Conservation (phyloP, 1,140 invertebrate genomes). For the Macrobrachium rosenbergii region DNA sequence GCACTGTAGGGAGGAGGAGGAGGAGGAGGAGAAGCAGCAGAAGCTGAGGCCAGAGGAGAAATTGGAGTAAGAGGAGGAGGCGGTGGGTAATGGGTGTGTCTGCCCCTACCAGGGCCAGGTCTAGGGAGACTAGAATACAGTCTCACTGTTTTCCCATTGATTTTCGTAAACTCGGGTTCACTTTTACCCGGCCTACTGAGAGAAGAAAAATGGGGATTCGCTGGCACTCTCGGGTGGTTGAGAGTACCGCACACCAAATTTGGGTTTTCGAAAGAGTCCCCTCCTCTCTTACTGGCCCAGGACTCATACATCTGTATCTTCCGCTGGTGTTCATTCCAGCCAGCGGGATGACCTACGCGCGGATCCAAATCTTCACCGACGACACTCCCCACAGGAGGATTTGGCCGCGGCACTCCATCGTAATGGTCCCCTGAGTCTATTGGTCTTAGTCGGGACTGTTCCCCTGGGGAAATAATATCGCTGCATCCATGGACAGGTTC, state of each 20-base stretch:
- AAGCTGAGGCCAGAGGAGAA: background rate
- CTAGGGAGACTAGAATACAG: conserved; percentile 54
- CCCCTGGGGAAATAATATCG: background rate
- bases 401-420: background rate
- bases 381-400: background rate
- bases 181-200: conserved; percentile 28
- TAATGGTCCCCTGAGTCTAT: background rate
- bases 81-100: background rate
- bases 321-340: no score
- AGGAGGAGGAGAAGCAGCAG: background rate
- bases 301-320: no score
- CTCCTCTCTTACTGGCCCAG: background rate
- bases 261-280: conserved; percentile 46
- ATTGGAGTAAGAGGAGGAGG: background rate
- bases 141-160: conserved; percentile 55
- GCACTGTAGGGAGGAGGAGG: background rate
- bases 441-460: background rate
- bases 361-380: background rate
- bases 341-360: background rate
- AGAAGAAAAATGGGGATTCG: background rate
- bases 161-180: conserved; percentile 43
- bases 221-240: background rate
- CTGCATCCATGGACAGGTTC: conserved; percentile 33
- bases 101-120: background rate
- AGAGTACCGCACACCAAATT: conserved; percentile 35